A percentile compares a stretch with the other conserved stretches of the same genome.
Evolutionary conservation across 2,888 invertebrate genomes (phyloP).

Genomic region (Synergus itoensis): DNA sequence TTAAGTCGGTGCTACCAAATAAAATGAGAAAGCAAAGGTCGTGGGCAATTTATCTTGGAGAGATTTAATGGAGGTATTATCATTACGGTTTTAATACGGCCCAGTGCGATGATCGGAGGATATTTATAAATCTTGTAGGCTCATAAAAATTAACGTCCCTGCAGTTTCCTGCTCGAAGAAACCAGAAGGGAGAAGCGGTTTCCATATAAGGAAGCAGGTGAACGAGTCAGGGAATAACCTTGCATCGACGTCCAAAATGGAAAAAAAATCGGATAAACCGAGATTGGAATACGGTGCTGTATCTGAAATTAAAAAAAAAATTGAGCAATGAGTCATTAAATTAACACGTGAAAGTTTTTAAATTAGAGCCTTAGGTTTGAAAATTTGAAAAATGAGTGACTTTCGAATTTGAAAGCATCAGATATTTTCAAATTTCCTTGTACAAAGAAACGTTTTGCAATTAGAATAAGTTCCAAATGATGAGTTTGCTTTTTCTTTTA

Average conservation of each 20-base stretch:
- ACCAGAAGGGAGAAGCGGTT: conserved; percentile 32
- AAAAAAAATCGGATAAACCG: conserved; percentile 12
- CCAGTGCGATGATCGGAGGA: conserved; percentile 35
- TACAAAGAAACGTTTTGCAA: not conserved
- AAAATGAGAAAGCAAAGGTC: conserved; percentile 13
- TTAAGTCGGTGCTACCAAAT: conserved; percentile 32
- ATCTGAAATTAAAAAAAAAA: conserved; percentile 27
- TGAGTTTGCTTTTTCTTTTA: not conserved
- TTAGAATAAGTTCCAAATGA: not conserved
- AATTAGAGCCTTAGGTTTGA: not conserved
- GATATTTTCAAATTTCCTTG: not conserved
- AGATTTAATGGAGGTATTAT: conserved; percentile 39
- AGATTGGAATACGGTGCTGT: not conserved
- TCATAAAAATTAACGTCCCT: conserved; percentile 35
- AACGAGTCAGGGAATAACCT: conserved; percentile 41
- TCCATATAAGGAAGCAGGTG: conserved; percentile 44
- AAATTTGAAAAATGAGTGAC: not conserved
- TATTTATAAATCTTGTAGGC: conserved; percentile 32
- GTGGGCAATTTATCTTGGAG: conserved; percentile 34
- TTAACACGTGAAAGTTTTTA: not conserved
- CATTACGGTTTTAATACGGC: conserved; percentile 33
- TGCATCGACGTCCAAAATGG: conserved; percentile 21
- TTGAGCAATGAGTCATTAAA: conserved; percentile 19
- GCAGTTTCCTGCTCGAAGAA: conserved; percentile 34
- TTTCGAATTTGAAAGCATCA: not conserved